Base-by-base conservation (phyloP, 2,888 invertebrate genomes). In the Pyrochroa serraticornis region DNA sequence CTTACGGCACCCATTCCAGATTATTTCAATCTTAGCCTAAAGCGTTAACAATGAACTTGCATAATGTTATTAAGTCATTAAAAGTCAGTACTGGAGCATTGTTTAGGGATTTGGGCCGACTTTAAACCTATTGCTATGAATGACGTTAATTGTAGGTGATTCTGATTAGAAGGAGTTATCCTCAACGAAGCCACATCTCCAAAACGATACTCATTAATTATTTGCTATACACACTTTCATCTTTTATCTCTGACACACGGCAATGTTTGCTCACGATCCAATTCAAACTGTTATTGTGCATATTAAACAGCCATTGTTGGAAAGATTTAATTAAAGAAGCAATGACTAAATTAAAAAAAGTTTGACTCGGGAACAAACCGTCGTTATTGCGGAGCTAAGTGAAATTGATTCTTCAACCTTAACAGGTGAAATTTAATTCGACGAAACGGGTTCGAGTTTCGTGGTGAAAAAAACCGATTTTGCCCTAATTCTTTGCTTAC, bases 381-480 rank as follows among this genome's bases (percentile, higher is more conserved):
- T 52, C 38, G 50, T 50, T 50, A 35, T 41, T 1, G 30, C 9
- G 10, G 34, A 44, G 52, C 38, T 36, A 57, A 64, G 64, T 63
- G 65, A 66, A 67, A 64, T 65, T 60, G 61, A 66, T 46, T 55
- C 57, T 48, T 53, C 61, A 61, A 53, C 65, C 55, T 54, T 52
- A 55, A 58, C 65, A 67, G 66, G 68, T 68, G 68, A 66, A 68
- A 68, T 59, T 57, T 60, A 61, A 68, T 60, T 60, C 64, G 47
- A 55, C 58, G 66, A 64, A 68, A 67, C 68, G 64, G 65, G 68
- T 68, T 68, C 58, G 53, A 62, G 60, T 68, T 69, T 66, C 69
- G 65, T 66, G 65, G 62, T 65, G 56, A 50, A 65, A 69, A 69
- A 67, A 48, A 55, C 47, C 43, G 38, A 55, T 39, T 42, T 52